Conservation (phyloP, 2,888 invertebrate species). For the Eupithecia exiguata region DNA sequence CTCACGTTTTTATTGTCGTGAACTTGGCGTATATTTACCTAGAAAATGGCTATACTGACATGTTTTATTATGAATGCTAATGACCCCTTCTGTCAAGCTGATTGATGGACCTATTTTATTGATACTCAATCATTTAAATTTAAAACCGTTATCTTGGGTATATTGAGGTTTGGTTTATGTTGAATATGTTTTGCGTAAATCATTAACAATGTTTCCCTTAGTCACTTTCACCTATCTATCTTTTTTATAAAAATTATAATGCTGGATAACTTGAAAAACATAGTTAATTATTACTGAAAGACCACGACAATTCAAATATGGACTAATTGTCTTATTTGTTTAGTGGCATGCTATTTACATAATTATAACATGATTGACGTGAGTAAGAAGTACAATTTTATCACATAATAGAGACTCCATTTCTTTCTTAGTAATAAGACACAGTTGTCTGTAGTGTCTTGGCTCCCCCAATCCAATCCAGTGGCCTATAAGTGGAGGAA, state of each 20-base stretch:
- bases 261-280: neutral
- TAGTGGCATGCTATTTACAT: neutral
- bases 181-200: neutral
- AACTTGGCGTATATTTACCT: constrained; percentile 21
- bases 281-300: neutral
- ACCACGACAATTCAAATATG: neutral
- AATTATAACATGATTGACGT: neutral
- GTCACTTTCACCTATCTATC: neutral
- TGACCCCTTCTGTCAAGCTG: neutral
- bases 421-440: constrained; percentile 44
- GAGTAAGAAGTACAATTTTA: neutral
- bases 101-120: constrained; percentile 1
- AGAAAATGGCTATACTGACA: constrained; percentile 16
- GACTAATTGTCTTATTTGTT: neutral
- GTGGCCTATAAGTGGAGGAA: constrained; percentile 30
- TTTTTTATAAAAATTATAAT: neutral
- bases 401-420: constrained; percentile 30
- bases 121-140: neutral
- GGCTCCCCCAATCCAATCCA: constrained; percentile 52
- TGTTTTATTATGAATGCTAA: constrained; percentile 9
- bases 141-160: constrained; percentile 1
- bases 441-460: constrained; percentile 34
- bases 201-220: too few relatives aligned
- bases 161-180: neutral
- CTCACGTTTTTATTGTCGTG: constrained; percentile 32